phyloP scores from a whole-genome alignment of 2,113 vertebrate genomes.

The Dasyurus viverrinus region DNA sequence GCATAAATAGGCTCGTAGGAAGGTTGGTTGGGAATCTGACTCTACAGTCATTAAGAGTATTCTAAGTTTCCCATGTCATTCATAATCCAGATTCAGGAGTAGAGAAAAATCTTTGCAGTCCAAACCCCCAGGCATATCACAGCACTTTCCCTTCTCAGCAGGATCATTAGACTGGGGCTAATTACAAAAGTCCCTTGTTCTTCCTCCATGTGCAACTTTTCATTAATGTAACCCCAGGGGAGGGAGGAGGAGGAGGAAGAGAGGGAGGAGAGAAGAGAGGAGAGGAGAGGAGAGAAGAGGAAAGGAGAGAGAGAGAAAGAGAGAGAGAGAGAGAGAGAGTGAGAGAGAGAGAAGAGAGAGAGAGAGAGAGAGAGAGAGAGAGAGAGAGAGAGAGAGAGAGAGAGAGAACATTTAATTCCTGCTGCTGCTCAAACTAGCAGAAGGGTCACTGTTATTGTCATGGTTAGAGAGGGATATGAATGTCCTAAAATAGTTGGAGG shows the following conservation, averaged over 20 bases:
- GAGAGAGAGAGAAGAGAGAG: background rate
- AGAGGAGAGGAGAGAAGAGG: too few relatives aligned
- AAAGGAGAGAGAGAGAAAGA: too few relatives aligned
- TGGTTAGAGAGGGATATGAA: background rate
- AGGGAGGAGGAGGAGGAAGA: background rate
- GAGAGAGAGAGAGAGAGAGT: background rate
- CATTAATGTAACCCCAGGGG: conserved; percentile 71
- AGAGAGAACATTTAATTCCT: conserved; percentile 51
- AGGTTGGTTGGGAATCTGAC: conserved; percentile 64
- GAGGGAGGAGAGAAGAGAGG: background rate
- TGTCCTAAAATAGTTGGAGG: conserved; percentile 53
- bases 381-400: conserved; percentile 27
- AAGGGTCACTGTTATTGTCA: conserved; percentile 8
- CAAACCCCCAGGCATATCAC: conserved; percentile 69
- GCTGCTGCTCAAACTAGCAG: conserved; percentile 53
- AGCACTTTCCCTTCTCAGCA: conserved; percentile 63
- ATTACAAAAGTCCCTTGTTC: conserved; percentile 74
- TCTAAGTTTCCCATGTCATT: conserved; percentile 74
- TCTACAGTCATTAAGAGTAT: conserved; percentile 28
- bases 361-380: background rate
- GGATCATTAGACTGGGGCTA: conserved; percentile 71
- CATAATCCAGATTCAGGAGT: conserved; percentile 50
- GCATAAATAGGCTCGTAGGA: conserved; percentile 54
- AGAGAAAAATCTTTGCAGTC: conserved; percentile 62
- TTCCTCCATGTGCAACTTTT: conserved; percentile 75